Percentiles rank a stretch among this genome's conserved stretches.
These are phyloP conservation scores for Anas acuta DNA, from an alignment of 2,797 vertebrate species.

Conservation along the genomic window DNA sequence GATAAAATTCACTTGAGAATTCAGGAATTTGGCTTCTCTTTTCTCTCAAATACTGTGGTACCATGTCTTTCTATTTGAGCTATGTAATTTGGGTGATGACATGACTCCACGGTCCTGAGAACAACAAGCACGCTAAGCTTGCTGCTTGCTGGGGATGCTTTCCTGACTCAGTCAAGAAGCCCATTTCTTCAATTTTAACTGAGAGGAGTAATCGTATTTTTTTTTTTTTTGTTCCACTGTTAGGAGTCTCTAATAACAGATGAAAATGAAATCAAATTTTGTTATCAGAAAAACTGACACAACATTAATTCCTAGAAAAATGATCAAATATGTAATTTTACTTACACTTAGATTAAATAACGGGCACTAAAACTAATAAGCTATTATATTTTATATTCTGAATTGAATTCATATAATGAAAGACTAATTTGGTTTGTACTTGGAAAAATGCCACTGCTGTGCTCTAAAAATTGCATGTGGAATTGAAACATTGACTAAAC, in stretches of 20 bases:
- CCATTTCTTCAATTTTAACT: neutral
- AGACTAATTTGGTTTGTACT: slow-evolving; percentile 52
- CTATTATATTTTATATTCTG: neutral
- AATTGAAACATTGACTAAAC: slow-evolving; percentile 13
- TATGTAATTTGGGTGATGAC: neutral
- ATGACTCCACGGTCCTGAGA: neutral
- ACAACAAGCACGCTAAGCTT: neutral
- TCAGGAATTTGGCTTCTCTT: neutral
- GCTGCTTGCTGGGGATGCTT: neutral
- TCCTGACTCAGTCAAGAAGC: neutral
- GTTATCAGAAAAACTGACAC: slow-evolving; percentile 32
- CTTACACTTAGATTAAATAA: slow-evolving; percentile 7
- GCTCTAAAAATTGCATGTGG: neutral
- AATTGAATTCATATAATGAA: slow-evolving; percentile 8
- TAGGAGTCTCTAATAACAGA: slow-evolving; percentile 5
- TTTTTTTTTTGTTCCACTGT: neutral
- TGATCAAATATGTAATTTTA: slow-evolving; percentile 24
- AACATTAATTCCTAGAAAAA: neutral
- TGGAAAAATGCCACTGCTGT: slow-evolving; percentile 24
- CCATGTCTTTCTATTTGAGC: neutral
- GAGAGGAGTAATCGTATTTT: neutral
- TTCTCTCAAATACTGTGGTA: neutral
- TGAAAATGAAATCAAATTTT: slow-evolving; percentile 4
- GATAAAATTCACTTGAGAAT: neutral
- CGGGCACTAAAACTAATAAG: neutral